Base-by-base conservation (phyloP, 2,888 invertebrate genomes). In the Athetis lepigone region DNA sequence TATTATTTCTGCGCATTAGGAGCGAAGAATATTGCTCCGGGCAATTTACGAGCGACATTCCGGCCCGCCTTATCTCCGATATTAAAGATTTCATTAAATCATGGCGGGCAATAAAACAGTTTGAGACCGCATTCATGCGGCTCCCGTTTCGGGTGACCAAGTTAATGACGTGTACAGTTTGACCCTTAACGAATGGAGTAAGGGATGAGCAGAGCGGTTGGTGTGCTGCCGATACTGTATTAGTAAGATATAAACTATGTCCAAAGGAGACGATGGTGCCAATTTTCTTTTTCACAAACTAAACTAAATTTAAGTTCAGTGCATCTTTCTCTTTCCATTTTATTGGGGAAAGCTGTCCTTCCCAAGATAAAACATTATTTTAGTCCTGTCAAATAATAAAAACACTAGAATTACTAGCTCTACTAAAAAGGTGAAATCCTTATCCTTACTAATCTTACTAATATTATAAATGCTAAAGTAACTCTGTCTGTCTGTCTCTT, bases 71-170 rank as follows among this genome's bases (percentile, higher is more conserved):
- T 93, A 93, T 94, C 94, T 93, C 77, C 87, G 85, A 92, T 93
- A 93, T 93, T 92, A 94, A 92, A 92, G 92, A 94, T 94, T 94
- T 95, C 94, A 95, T 95, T 95, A 95, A 93, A 94, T 95, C 94
- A 93, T 92, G 88, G 87, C 83, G 75, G 79, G 82, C 90, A 94
- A 93, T 94, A 94, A 95, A 95, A 94, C 94, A 93, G 94, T 93
- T 93, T 94, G 94, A 94, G 92, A 92, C 90, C 92, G 89, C 89
- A 88, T 88, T 92, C 89, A 91, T 88, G 88, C 83, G 83, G 85
- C 81, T 77, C 70, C 79, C 84, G 87, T 88, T 83, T 90, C 90
- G 90, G 90, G 91, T 92, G 92, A 90, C 92, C 90, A 85, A 87
- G 81, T 90, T 94, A 93, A 93, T 92, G 93, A 93, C 90, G 87